phyloP scores from a whole-genome alignment of 30 jellyfish, hydroid and myxozoan species.

The Hydra vulgaris region DNA sequence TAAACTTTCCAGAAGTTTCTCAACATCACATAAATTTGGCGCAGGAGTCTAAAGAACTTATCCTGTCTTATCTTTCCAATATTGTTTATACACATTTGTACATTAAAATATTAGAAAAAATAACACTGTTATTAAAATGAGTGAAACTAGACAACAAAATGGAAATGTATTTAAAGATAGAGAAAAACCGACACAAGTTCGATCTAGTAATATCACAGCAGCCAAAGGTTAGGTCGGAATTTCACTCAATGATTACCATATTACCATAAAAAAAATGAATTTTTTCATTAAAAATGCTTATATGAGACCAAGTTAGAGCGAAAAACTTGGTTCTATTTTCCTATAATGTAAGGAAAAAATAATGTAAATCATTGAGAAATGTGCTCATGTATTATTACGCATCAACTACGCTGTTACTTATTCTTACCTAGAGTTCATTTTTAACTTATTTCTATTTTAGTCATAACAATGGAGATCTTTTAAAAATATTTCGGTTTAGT shows the following conservation, averaged over 20 bases:
- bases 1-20: too few species aligned
- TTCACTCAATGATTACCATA: background rate
- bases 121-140: background rate
- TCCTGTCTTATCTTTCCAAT: background rate
- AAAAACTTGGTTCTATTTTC: too few species aligned
- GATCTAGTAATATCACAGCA: conserved; percentile 81
- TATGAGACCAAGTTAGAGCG: background rate
- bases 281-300: background rate
- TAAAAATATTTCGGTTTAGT: too few species aligned
- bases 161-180: conserved; percentile 51
- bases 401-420: too few species aligned
- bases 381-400: too few species aligned
- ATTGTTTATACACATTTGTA: background rate
- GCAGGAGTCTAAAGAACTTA: too few species aligned
- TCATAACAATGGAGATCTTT: too few species aligned
- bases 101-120: background rate
- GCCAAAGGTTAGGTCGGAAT: conserved; percentile 63
- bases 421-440: too few species aligned
- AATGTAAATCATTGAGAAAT: too few species aligned
- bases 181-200: conserved; percentile 83
- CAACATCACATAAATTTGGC: too few species aligned
- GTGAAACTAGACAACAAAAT: background rate
- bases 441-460: too few species aligned
- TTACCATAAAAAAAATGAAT: background rate
- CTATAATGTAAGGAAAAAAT: too few species aligned